Percentiles rank a stretch among this genome's conserved stretches.
Conservation (phyloP, 35 echinoderm and acorn worm species). For the Patiria miniata region DNA sequence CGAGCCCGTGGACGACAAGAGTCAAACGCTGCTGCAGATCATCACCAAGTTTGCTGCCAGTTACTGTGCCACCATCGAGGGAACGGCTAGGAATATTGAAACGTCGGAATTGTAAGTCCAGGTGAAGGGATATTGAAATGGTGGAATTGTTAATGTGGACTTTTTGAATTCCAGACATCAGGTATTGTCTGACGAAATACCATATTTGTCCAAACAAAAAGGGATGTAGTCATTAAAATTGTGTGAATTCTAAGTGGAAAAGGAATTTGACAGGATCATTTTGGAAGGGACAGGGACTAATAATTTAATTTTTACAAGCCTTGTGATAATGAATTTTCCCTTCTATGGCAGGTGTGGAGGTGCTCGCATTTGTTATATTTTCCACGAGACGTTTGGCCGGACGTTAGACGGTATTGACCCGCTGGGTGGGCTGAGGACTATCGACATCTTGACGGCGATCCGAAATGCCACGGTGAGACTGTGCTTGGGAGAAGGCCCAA, state of each 20-base stretch:
- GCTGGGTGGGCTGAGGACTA: constrained; percentile 88
- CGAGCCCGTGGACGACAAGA: constrained; percentile 95
- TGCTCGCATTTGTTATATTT: constrained; percentile 98
- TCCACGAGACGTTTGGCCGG: constrained; percentile 97
- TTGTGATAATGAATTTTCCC: not conserved
- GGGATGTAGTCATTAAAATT: too few relatives aligned
- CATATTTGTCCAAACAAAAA: too few relatives aligned
- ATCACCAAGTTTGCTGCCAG: constrained; percentile 98
- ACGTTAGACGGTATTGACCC: constrained; percentile 92
- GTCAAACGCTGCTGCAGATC: constrained; percentile 94
- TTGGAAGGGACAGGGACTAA: too few relatives aligned
- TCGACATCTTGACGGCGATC: constrained; percentile 97
- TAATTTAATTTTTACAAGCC: too few relatives aligned
- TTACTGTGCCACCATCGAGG: constrained; percentile 97
- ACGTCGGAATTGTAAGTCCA: constrained; percentile 93
- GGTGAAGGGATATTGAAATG: too few relatives aligned
- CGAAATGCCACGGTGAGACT: constrained; percentile 96
- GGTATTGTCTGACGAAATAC: too few relatives aligned
- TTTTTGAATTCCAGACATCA: too few relatives aligned
- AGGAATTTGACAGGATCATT: too few relatives aligned
- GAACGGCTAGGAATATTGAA: constrained; percentile 97
- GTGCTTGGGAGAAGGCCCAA: too few relatives aligned
- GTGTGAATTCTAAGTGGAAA: too few relatives aligned
- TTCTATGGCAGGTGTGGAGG: constrained; percentile 79
- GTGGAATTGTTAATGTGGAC: too few relatives aligned